Evolutionary conservation across 2,113 vertebrate genomes (phyloP), one percentile per base, ranked within the genome.

Genomic region (Maccullochella peelii): DNA sequence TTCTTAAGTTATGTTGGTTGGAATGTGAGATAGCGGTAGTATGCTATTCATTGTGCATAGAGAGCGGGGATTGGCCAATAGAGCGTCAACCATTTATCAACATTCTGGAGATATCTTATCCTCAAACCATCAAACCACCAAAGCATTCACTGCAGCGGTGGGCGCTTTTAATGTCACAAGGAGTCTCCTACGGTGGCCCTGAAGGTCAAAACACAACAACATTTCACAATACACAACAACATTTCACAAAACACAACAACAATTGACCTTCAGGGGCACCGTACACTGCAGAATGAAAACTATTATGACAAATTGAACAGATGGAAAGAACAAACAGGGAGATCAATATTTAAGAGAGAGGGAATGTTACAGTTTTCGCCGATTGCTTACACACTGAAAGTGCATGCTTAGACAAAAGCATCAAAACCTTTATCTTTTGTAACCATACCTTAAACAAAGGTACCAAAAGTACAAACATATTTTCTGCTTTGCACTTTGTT

Each of bases 91-190:
- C 73, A 69, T 82, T 79, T 65, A 69, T 86, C 72, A 72, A 69
- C 72, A 84, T 79, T 84, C 36, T 68, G 40, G 25, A 80, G 83
- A 86, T 68, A 84, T 59, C 71, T 83, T 76, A 92, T 89, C 86
- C 69, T 68, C 57, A 57, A 87, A 76, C 25, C 38, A 52, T 84
- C 75, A 73, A 70, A 73, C 70, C 70, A 61, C 18, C 76, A 72
- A 70, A 73, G 62, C 80, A 58, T 50, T 83, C 58, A 74, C 50
- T 18, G 71, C 52, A 57, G 50, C 6, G 16, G 55, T 74, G 47
- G 59, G 21, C 2, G 20, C 33, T 67, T 42, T 69, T 55, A 89
- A 74, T 2, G 33, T 62, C 42, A 76, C 21, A 58, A 36, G 58
- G 68, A 52, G n/a, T 40, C 16, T n/a, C n/a, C n/a, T n/a, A n/a